Evolutionary conservation across 2,888 invertebrate species (phyloP).

Genomic region (Marronus borbonicus): DNA sequence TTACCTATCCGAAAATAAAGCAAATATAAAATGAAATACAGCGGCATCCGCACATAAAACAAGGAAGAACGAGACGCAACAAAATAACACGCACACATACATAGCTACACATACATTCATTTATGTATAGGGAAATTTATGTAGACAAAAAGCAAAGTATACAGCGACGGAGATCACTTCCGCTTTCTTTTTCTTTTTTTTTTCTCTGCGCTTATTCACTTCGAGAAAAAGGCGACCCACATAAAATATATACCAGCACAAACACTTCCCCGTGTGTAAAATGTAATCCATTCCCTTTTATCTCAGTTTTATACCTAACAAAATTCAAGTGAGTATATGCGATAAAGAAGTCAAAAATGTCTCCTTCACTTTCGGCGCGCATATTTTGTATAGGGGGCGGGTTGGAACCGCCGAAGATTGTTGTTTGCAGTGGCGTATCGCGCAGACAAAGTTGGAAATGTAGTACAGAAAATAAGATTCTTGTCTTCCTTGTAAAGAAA

Average conservation of each 20-base stretch:
- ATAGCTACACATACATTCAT: background rate
- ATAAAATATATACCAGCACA: constrained; percentile 39
- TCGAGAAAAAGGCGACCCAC: constrained; percentile 39
- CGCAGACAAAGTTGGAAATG: too few relatives aligned
- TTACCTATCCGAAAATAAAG: too few relatives aligned
- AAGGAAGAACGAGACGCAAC: background rate
- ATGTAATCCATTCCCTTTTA: constrained; percentile 54
- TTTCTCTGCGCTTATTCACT: constrained; percentile 21
- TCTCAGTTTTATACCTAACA: constrained; percentile 54
- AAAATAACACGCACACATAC: background rate
- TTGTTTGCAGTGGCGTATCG: constrained; percentile 18
- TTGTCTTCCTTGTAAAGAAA: too few relatives aligned
- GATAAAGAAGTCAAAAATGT: constrained; percentile 58
- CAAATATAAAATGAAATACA: too few relatives aligned
- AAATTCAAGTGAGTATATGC: constrained; percentile 55
- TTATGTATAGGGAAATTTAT: constrained; percentile 23
- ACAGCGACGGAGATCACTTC: constrained; percentile 21
- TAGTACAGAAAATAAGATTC: too few relatives aligned
- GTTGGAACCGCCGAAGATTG: constrained; percentile 26
- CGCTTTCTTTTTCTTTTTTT: constrained; percentile 14
- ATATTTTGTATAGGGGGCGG: constrained; percentile 27
- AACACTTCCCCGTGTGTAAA: constrained; percentile 47
- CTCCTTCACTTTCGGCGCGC: constrained; percentile 56
- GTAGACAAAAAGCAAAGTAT: constrained; percentile 34
- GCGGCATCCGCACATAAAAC: background rate